These are phyloP conservation scores for Leucania comma DNA, from an alignment of 2,888 invertebrate genomes.

Conservation along the genomic window DNA sequence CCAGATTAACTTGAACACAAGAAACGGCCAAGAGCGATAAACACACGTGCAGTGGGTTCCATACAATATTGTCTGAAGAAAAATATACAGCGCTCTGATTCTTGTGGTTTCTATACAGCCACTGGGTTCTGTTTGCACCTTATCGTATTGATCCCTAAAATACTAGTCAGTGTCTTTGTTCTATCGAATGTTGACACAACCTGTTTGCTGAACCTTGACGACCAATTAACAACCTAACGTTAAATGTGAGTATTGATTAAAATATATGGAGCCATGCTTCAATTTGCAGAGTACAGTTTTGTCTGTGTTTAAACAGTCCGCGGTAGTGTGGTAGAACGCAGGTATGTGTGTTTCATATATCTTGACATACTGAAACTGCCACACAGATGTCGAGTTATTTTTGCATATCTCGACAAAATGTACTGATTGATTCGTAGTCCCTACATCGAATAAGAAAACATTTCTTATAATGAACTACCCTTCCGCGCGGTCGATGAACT, in stretches of 20 bases:
- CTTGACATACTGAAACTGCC: not conserved
- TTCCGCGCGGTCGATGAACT: not conserved
- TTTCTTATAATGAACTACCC: not conserved
- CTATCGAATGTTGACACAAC: slow-evolving; percentile 25
- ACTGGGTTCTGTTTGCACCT: not conserved
- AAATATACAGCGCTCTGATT: not conserved
- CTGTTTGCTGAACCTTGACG: slow-evolving; percentile 39
- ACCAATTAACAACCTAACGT: slow-evolving; percentile 36
- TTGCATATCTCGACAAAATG: not conserved
- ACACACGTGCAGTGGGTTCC: not conserved
- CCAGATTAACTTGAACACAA: not conserved
- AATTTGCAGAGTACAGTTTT: slow-evolving; percentile 8
- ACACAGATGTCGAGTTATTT: not conserved
- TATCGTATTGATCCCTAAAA: slow-evolving; percentile 10
- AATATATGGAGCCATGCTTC: not conserved
- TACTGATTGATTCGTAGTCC: not conserved
- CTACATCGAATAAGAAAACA: not conserved
- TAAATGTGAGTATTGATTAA: slow-evolving; percentile 17
- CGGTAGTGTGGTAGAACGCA: not conserved
- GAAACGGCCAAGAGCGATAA: not conserved
- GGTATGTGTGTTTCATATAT: not conserved
- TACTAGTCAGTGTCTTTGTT: slow-evolving; percentile 13
- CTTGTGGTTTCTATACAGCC: not conserved
- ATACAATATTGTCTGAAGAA: not conserved
- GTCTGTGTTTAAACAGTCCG: slow-evolving; percentile 7